These are phyloP conservation scores for Henricia sp. DNA, from an alignment of 53 echinoderm and acorn worm species.

Conservation along the genomic window DNA sequence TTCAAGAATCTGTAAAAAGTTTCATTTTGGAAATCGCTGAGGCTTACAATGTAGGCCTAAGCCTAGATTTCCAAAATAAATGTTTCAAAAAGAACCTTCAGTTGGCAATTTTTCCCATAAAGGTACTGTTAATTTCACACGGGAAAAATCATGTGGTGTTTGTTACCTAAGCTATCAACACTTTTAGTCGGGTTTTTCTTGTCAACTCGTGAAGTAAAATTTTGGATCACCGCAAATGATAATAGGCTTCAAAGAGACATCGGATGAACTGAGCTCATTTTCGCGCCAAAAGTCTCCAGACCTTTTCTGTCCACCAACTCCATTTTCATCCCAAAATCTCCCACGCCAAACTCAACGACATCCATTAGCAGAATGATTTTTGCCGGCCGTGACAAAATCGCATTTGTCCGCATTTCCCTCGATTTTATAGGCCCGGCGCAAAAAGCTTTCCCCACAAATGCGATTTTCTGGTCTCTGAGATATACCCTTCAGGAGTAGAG, in stretches of 20 bases:
- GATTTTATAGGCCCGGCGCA: conserved; percentile 14
- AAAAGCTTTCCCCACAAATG: conserved; percentile 41
- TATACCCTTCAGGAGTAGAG: background rate
- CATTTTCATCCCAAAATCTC: background rate
- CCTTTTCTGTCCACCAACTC: background rate
- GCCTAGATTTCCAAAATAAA: too few relatives aligned
- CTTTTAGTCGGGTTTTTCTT: too few relatives aligned
- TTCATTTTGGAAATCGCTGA: too few relatives aligned
- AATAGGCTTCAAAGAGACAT: background rate
- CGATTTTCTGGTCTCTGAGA: background rate
- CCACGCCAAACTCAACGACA: conserved; percentile 22
- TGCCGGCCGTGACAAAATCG: conserved; percentile 48
- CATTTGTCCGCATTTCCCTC: conserved; percentile 34
- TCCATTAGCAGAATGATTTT: conserved; percentile 58
- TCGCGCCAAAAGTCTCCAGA: conserved; percentile 34
- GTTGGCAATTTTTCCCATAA: too few relatives aligned
- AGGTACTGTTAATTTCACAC: too few relatives aligned
- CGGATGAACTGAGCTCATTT: background rate
- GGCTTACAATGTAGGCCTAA: too few relatives aligned
- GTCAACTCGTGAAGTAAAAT: too few relatives aligned
- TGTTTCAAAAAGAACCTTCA: too few relatives aligned
- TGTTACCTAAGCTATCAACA: too few relatives aligned
- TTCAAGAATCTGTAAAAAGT: too few relatives aligned
- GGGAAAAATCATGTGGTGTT: too few relatives aligned
- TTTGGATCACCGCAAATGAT: background rate